phyloP scores from a whole-genome alignment of 92 coral and sea anemone genomes.

The Chrysogorgia sp. region DNA sequence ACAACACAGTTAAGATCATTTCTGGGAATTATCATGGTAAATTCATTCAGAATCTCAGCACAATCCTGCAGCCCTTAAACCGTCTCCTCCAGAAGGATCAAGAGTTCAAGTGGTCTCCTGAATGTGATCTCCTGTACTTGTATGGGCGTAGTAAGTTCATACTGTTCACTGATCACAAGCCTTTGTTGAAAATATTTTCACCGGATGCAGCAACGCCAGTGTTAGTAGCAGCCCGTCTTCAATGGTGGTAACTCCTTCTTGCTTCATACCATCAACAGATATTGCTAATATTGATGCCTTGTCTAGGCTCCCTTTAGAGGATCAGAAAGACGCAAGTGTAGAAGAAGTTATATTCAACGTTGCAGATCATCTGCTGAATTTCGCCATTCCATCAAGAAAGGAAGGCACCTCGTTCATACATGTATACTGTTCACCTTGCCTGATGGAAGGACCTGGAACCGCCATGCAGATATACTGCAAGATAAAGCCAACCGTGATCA shows the following conservation, averaged over 20 bases:
- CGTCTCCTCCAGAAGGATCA: conserved; percentile 24
- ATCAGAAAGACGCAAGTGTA: conserved; percentile 39
- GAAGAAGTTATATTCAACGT: conserved; percentile 40
- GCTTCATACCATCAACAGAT: conserved; percentile 32
- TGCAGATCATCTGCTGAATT: conserved; percentile 23
- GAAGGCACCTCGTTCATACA: too few species aligned
- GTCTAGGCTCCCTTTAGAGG: conserved; percentile 38
- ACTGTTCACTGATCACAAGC: conserved; percentile 46
- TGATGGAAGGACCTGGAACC: too few species aligned
- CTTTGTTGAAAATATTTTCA: not conserved
- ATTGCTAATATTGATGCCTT: conserved; percentile 39
- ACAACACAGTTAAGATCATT: conserved; percentile 36
- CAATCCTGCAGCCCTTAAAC: conserved; percentile 29
- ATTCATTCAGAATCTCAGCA: conserved; percentile 29
- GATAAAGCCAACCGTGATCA: too few species aligned
- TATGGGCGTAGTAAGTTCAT: conserved; percentile 62
- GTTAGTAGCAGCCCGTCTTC: conserved; percentile 35
- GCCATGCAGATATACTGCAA: too few species aligned
- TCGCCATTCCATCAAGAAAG: conserved; percentile 1
- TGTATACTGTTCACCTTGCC: too few species aligned
- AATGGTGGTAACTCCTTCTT: conserved; percentile 24
- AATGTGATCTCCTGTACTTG: conserved; percentile 16
- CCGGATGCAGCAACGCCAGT: not conserved
- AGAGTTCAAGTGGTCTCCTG: conserved; percentile 25
- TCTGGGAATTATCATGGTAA: conserved; percentile 32